Evolutionary conservation across 2,797 vertebrate species (phyloP).

Genomic region (Squalus acanthias): DNA sequence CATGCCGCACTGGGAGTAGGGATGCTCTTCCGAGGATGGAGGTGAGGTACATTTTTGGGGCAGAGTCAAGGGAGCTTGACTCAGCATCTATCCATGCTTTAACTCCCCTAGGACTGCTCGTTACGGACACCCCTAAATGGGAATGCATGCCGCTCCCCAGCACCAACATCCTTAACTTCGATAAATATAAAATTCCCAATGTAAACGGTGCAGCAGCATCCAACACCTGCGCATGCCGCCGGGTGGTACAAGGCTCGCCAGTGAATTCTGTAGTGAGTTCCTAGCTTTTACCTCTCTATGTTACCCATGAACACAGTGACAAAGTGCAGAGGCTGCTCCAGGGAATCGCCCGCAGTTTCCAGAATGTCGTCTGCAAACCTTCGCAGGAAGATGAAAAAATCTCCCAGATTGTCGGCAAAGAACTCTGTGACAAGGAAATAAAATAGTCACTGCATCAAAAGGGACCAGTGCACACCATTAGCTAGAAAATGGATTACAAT

Average conservation of each 20-base stretch:
- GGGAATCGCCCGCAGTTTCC: slow-evolving; percentile 79
- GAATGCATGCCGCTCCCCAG: background rate
- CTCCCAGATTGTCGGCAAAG: slow-evolving; percentile 91
- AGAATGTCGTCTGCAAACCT: slow-evolving; percentile 88
- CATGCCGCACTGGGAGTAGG: too few species aligned
- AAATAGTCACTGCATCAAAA: slow-evolving; percentile 14
- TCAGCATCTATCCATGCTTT: background rate
- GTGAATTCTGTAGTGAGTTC: background rate
- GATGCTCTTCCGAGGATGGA: background rate
- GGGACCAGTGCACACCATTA: background rate
- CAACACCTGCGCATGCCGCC: background rate
- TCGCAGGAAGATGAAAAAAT: slow-evolving; percentile 93
- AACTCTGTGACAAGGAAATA: slow-evolving; percentile 67
- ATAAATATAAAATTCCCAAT: background rate
- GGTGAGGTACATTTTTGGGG: background rate
- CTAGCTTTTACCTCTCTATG: slow-evolving; percentile 72
- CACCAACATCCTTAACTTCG: background rate
- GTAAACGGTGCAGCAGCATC: background rate
- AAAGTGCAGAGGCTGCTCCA: slow-evolving; percentile 88
- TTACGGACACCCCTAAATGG: background rate
- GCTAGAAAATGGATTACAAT: background rate
- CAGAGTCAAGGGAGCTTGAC: background rate
- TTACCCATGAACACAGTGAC: slow-evolving; percentile 92
- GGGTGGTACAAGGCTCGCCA: too few species aligned
- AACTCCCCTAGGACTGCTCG: background rate